Evolutionary conservation across 64 coral and sea anemone species (phyloP), one percentile per base, ranked within the genome.

Genomic region (Platygyra sinensis): DNA sequence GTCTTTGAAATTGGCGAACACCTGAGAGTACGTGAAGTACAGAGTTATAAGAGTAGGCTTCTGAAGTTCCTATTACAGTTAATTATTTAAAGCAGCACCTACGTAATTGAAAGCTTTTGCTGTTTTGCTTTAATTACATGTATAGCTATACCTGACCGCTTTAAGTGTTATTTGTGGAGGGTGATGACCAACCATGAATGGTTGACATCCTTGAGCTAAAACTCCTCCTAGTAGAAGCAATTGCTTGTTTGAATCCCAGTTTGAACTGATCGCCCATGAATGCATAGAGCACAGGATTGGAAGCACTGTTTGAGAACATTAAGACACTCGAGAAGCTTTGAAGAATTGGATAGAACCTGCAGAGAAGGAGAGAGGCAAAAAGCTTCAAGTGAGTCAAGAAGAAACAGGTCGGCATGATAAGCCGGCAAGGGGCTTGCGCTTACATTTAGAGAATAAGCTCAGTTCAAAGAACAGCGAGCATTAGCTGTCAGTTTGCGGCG

Each of bases 231-330:
- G 76, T 79, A 79, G 76, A 79, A 55, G 46, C 90, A 73, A 96
- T 36, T 71, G 87, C 87, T 73, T 82, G 76, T 73, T 96, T 96
- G 73, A 96, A 89, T 54, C 94, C 90, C 17, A 52, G 49, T 73
- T 76, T 83, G 78, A 96, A 96, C 60, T 96, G 94, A 61, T 93
- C 94, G 0, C 94, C 94, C 22, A 96, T 63, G 79, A 96, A 96
- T n/a, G 90, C 94, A 73, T 96, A 96, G 10, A 96, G 74, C 14
- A 96, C 72, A 8, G 94, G 94, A 63, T 96, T 96, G 79, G 90
- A 92, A 12, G 94, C 94, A 39, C 94, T 96, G 90, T 96, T 96
- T 15, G 73, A 91, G 55, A 89, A 96, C 90, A 92, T 86, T 10
- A 96, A 27, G 24, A 79, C 42, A 2, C 24, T 20, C 11, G 76